Percentiles rank a stretch among this genome's conserved stretches.
phyloP scores from a whole-genome alignment of 2,888 invertebrate species.

The Tipula lateralis region DNA sequence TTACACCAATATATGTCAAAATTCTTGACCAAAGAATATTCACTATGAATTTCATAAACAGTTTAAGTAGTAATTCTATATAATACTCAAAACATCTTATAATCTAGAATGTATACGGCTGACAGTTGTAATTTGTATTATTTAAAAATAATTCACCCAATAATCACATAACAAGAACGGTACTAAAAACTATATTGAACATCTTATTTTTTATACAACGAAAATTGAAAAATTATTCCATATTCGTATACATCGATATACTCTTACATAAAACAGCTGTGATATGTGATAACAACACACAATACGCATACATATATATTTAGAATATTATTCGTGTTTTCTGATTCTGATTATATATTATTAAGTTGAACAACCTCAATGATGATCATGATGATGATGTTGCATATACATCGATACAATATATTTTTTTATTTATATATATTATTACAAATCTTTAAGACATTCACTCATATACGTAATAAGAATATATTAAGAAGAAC shows the following conservation, averaged over 20 bases:
- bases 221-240: neutral
- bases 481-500: neutral
- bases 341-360: conserved; percentile 1
- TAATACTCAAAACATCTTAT: too few relatives aligned
- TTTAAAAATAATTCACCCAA: neutral
- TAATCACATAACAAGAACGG: neutral
- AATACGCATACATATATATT: neutral
- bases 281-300: neutral
- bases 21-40: too few relatives aligned
- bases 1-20: too few relatives aligned
- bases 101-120: too few relatives aligned
- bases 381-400: neutral
- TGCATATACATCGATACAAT: neutral
- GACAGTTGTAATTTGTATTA: too few relatives aligned
- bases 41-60: too few relatives aligned
- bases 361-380: neutral
- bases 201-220: neutral
- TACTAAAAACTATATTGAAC: neutral
- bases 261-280: neutral
- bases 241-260: too few relatives aligned
- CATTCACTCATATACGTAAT: conserved; percentile 11
- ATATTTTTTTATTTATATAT: neutral
- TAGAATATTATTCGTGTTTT: neutral
- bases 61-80: too few relatives aligned
- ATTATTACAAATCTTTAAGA: conserved; percentile 1